phyloP scores from a whole-genome alignment of 1,140 invertebrate genomes.

The Apolygus lucorum region DNA sequence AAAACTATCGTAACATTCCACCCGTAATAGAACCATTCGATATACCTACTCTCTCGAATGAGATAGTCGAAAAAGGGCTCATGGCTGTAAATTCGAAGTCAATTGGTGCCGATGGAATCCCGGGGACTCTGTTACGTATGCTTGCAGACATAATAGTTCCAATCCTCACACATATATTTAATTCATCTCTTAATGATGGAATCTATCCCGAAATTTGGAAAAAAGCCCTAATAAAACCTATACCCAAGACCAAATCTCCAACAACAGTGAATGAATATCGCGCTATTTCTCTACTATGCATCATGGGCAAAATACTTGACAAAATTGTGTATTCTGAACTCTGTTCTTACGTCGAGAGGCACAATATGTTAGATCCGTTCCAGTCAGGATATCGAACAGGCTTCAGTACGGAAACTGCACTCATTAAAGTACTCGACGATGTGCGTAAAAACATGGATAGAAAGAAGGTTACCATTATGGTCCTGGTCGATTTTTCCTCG shows the following conservation, averaged over 20 bases:
- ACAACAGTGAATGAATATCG: background rate
- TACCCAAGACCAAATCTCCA: background rate
- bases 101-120: background rate
- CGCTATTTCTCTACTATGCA: background rate
- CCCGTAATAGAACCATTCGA: background rate
- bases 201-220: background rate
- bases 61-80: background rate
- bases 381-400: background rate
- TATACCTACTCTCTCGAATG: background rate
- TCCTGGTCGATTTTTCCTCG: background rate
- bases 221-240: background rate
- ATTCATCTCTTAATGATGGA: background rate
- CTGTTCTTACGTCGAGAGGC: no score
- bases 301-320: background rate
- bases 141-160: background rate
- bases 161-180: background rate
- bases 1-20: no score
- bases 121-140: background rate
- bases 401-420: background rate
- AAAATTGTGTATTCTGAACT: no score
- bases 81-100: background rate
- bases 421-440: background rate
- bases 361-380: background rate
- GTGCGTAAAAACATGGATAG: background rate
- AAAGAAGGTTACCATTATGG: background rate